Evolutionary conservation across 2,113 vertebrate species (phyloP).

Genomic region (Ophthalmolycus amberensis): DNA sequence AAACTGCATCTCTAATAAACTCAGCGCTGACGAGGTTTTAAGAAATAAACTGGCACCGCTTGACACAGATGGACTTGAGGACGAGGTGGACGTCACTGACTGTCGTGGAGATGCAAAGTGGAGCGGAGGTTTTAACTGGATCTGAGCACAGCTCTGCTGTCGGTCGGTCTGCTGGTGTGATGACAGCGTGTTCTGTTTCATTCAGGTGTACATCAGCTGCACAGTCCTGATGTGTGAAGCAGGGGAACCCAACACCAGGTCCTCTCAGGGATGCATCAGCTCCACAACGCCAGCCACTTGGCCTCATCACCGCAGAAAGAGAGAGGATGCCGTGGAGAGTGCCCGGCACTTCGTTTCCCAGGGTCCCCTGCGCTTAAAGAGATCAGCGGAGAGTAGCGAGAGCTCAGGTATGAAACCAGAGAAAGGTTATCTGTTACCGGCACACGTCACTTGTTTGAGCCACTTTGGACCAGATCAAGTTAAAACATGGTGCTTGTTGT

Average conservation of each 20-base stretch:
- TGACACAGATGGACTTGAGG: too few relatives aligned
- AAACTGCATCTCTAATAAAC: too few relatives aligned
- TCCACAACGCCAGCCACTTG: background rate
- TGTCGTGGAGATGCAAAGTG: too few relatives aligned
- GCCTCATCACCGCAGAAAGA: constrained; percentile 26
- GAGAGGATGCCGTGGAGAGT: constrained; percentile 64
- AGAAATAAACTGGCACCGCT: too few relatives aligned
- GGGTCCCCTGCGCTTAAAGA: constrained; percentile 76
- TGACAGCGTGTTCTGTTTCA: background rate
- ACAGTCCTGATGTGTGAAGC: constrained; percentile 76
- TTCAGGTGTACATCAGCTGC: constrained; percentile 76
- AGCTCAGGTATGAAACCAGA: constrained; percentile 44
- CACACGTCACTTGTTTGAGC: background rate
- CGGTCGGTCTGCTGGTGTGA: background rate
- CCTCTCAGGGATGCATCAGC: constrained; percentile 69
- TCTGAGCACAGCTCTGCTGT: background rate
- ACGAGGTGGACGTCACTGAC: too few relatives aligned
- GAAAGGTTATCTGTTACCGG: background rate
- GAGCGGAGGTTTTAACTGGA: too few relatives aligned
- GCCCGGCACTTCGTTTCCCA: constrained; percentile 80
- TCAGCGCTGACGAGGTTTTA: too few relatives aligned
- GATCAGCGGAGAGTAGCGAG: too few relatives aligned
- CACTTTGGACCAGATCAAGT: background rate
- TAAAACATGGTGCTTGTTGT: background rate
- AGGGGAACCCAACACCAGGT: constrained; percentile 71